Evolutionary conservation across 92 coral and sea anemone species (phyloP), one percentile per base, ranked within the genome.

Genomic region (Diadumene lineata): DNA sequence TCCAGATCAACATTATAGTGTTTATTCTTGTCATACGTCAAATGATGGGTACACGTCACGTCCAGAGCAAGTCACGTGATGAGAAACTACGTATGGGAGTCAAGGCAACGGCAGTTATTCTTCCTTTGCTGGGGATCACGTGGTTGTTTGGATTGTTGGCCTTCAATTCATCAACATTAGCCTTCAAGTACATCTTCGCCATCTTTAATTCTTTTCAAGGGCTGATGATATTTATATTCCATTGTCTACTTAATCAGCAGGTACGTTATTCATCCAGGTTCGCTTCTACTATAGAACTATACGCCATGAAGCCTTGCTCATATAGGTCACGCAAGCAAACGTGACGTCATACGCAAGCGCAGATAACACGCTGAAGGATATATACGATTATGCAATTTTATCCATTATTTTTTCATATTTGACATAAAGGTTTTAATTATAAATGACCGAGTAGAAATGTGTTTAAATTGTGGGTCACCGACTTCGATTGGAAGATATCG

Each of bases 111-210:
- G 98, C 96, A 16, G 92, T 91, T 32, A 76, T 91, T 31, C 89
- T 94, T 76, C 97, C 98, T 33, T 75, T 93, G 43, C 97, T 93
- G 44, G 98, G 98, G 7, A 65, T 85, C 83, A 90, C 98, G 68
- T 94, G 97, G 98, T 50, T 94, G 64, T 94, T 94, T 70, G 98
- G 98, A 18, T 82, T 94, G 70, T 70, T 94, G 69, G 85, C 92
- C 60, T 85, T 94, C 77, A 92, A 76, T 66, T 74, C 92, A 31
- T 88, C 82, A 15, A 87, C 94, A 0, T 62, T 94, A 60, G 84
- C 87, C 73, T 80, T 94, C 79, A 84, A 87, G 73, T 94, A 88
- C 73, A 70, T 91, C 18, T 94, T 94, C 75, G 89, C 94, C 80
- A 85, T 94, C 70, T 76, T 84, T 22, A 91, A 91, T 81, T 84